These are phyloP conservation scores for Drosophila simulans DNA, from an alignment of 1,140 invertebrate species.

Conservation along the genomic window DNA sequence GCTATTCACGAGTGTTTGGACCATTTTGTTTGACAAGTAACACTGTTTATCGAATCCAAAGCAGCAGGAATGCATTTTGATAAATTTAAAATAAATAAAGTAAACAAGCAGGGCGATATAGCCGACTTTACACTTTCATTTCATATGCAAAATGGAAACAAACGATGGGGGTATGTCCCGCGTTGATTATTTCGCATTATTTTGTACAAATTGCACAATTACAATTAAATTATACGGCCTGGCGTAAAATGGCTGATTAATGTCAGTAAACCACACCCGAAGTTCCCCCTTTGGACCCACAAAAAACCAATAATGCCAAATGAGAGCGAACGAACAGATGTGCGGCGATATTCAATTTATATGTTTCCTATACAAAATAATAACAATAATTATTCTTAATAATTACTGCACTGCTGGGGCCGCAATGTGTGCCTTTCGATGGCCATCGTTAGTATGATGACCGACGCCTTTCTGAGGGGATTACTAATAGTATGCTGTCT, in stretches of 20 bases:
- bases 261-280: constrained; percentile 14
- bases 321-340: constrained; percentile 40
- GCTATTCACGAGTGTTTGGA: constrained; percentile 8
- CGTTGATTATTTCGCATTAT: constrained; percentile 44
- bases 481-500: constrained; percentile 28
- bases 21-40: neutral
- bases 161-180: constrained; percentile 19
- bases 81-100: constrained; percentile 15
- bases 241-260: constrained; percentile 57
- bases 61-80: neutral
- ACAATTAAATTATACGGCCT: constrained; percentile 48
- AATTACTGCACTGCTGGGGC: constrained; percentile 46
- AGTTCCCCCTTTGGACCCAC: neutral
- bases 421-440: constrained; percentile 34
- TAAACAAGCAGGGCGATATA: constrained; percentile 13
- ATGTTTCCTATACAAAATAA: constrained; percentile 51
- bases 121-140: constrained; percentile 8
- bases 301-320: constrained; percentile 6
- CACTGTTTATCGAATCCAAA: no score
- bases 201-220: constrained; percentile 51
- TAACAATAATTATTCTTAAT: constrained; percentile 44
- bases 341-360: constrained; percentile 51
- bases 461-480: constrained; percentile 40
- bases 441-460: constrained; percentile 38
- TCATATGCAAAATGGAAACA: constrained; percentile 28